Evolutionary conservation across 2,888 invertebrate species (phyloP).

Genomic region (Ophion costatus): DNA sequence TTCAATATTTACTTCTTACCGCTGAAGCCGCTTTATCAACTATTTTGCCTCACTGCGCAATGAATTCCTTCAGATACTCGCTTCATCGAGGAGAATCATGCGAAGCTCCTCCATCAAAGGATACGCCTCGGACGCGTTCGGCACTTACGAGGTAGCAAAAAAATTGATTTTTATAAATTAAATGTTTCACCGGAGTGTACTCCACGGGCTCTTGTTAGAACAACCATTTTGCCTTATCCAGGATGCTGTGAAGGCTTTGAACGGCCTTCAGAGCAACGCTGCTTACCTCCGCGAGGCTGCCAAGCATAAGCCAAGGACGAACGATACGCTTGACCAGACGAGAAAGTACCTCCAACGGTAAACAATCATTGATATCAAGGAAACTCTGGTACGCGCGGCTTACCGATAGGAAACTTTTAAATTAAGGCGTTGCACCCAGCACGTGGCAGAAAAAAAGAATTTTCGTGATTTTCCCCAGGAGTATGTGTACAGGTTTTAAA

Average conservation of each 20-base stretch:
- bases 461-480: too few relatives aligned
- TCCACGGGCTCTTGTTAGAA: not conserved
- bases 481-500: too few relatives aligned
- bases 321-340: conserved; percentile 84
- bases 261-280: conserved; percentile 90
- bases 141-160: conserved; percentile 74
- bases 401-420: too few relatives aligned
- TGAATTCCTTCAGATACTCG: conserved; percentile 70
- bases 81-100: conserved; percentile 70
- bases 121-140: conserved; percentile 29
- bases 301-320: conserved; percentile 34
- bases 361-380: not conserved
- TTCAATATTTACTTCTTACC: conserved; percentile 5
- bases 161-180: not conserved
- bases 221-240: conserved; percentile 79
- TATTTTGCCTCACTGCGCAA: conserved; percentile 54
- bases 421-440: too few relatives aligned
- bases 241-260: conserved; percentile 89
- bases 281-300: conserved; percentile 83
- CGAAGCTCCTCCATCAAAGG: conserved; percentile 61
- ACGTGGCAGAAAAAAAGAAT: too few relatives aligned
- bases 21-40: not conserved
- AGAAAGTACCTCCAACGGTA: conserved; percentile 86
- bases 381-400: not conserved
- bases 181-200: not conserved